These are phyloP conservation scores for Liparis tanakae DNA, from an alignment of 2,797 vertebrate species.

Conservation along the genomic window DNA sequence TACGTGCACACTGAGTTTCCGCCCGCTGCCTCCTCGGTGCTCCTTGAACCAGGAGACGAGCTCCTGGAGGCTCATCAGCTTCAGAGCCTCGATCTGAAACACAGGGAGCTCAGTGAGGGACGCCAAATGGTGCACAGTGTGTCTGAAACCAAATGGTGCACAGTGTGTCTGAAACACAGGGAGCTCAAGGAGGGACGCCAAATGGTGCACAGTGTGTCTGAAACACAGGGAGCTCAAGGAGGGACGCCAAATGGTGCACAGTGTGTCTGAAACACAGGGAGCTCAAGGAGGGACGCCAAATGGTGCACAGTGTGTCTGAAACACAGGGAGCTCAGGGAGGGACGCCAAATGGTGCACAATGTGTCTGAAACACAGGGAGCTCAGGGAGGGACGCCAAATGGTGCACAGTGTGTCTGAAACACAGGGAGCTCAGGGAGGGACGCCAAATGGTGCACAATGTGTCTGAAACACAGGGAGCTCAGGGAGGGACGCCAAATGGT, in stretches of 20 bases:
- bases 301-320: too few species aligned
- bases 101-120: not conserved
- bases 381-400: too few species aligned
- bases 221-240: not conserved
- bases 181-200: too few species aligned
- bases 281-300: too few species aligned
- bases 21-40: conserved; percentile 84
- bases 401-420: too few species aligned
- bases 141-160: too few species aligned
- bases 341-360: too few species aligned
- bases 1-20: conserved; percentile 91
- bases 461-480: conserved; percentile 75
- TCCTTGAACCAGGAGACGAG: conserved; percentile 89
- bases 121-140: too few species aligned
- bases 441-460: too few species aligned
- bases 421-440: not conserved
- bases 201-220: too few species aligned
- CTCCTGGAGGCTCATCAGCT: conserved; percentile 87
- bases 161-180: conserved; percentile 82
- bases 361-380: conserved; percentile 77
- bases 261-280: conserved; percentile 79
- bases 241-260: too few species aligned
- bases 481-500: too few species aligned
- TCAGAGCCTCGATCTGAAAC: conserved; percentile 90
- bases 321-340: not conserved